Evolutionary conservation across 2,113 vertebrate species (phyloP).

Genomic region (Nycticryphes semicollaris): DNA sequence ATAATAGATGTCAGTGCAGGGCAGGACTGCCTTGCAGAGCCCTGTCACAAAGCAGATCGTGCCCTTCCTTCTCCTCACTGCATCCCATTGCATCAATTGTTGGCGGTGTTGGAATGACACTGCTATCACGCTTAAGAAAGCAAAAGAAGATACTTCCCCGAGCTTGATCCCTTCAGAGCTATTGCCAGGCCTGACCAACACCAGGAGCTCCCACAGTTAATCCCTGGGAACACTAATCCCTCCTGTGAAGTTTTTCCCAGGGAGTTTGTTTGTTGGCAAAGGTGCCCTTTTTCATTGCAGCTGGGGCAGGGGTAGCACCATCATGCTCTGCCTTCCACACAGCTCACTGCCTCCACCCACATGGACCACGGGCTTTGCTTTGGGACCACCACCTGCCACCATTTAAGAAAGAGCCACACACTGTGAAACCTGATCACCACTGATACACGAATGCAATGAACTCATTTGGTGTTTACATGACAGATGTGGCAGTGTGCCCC

Average conservation of each 20-base stretch:
- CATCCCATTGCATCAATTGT: not conserved
- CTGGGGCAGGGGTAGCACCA: rapidly evolving
- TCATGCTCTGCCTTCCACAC: rapidly evolving
- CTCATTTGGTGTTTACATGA: not conserved
- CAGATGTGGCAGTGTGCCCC: not conserved
- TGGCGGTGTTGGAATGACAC: not conserved
- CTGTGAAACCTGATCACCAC: not conserved
- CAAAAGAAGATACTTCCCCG: not conserved
- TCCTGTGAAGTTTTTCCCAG: not conserved
- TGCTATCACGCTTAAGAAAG: not conserved
- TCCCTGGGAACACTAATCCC: not conserved
- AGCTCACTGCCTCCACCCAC: not conserved
- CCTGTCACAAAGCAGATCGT: not conserved
- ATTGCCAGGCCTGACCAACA: not conserved
- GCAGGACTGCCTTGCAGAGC: not conserved
- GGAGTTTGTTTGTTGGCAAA: rapidly evolving
- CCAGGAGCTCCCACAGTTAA: not conserved
- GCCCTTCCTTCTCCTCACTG: not conserved
- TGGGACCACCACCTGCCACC: not conserved
- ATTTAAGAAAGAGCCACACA: not conserved
- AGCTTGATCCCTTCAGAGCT: not conserved
- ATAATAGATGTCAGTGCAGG: not conserved
- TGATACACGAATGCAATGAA: not conserved
- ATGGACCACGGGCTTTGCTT: rapidly evolving
- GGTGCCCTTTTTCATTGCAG: not conserved